Evolutionary conservation across 1,140 invertebrate genomes (phyloP), one percentile per base, ranked within the genome.

Genomic region (Drosophila novamexicana): DNA sequence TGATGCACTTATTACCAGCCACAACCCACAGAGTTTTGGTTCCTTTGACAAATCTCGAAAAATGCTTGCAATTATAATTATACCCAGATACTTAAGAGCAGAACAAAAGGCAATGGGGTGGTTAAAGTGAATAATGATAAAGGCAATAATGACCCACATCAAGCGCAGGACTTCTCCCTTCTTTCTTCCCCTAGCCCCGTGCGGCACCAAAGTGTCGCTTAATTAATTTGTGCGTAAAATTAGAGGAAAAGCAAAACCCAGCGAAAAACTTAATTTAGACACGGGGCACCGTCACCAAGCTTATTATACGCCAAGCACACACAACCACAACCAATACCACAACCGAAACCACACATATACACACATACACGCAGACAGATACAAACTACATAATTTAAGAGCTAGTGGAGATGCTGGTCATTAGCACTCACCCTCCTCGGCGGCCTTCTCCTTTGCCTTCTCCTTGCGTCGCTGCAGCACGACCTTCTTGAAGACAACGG

Each of bases 401-500:
- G 50, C 40, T 42, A 49, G 9, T 45, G 39, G 32, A 40, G 39
- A 40, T 40, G 42, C 32, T 16, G 32, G 37, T 53, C 57, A 57
- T 66, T 86, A 47, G 66, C 52, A 91, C 91, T 91, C 52, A 92
- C 91, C 91, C 75, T 92, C 92, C 50, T 92, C 92, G 58, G 79
- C 82, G 10, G 86, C 90, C 58, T 89, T 86, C 63, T 86, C 82
- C 76, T 85, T 82, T 44, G 79, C 77, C 70, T 89, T 91, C 54
- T 91, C 90, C 61, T 92, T 79, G n/a, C 92, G 89, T 9, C 92
- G 83, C 64, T 92, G 92, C 47, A 92, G 62, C 6, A 92, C 92
- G 7, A 92, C 92, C 58, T 92, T 92, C 75, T 92, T 92, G 42
- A 92, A 92, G 52, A 92, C 93, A 75, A 94, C 93, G 86, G 93